Evolutionary conservation across 2,113 vertebrate species (phyloP), one percentile per base, ranked within the genome.

Genomic region (Morphnarchus princeps): DNA sequence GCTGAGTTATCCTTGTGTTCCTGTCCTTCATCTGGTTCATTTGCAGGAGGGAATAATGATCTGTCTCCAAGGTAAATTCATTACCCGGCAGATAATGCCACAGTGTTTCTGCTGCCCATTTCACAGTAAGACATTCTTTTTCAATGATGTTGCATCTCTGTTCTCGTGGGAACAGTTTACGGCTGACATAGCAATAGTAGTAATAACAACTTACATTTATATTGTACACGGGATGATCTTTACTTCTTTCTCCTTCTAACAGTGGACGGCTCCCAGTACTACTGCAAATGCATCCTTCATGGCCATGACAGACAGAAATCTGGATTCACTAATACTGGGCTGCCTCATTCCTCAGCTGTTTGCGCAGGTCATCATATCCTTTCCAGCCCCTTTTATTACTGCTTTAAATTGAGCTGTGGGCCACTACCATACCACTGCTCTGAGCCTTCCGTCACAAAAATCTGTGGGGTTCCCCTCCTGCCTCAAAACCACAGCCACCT

Each of bases 21-120:
- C 93, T 96, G 89, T 96, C 94, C 95, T 97, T 98, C 95, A 95
- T 92, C 93, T 14, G 6, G 87, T 95, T 97, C 93, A 88, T 97
- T 93, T 96, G 93, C 58, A 89, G 97, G 82, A 96, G 93, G 90
- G 97, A 90, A 96, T 97, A 96, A 97, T 94, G 95, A 97, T 96
- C 96, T 97, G 96, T 96, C 95, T 95, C 85, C 94, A 95, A 97
- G 97, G 97, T 97, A 96, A 98, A 97, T 97, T 97, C 97, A 98
- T 96, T 95, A 96, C 96, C 91, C 47, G 1, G 29, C 93, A 97
- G 93, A 98, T 97, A 97, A 89, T 95, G 97, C 93, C 93, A 81
- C 94, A 94, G 76, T 86, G 94, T 91, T 94, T 82, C 83, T 93
- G 88, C 89, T 93, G 91, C 93, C 96, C 86, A 57, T 95, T 96